These are phyloP conservation scores for Volucella inanis DNA, from an alignment of 2,888 invertebrate genomes.

Conservation along the genomic window DNA sequence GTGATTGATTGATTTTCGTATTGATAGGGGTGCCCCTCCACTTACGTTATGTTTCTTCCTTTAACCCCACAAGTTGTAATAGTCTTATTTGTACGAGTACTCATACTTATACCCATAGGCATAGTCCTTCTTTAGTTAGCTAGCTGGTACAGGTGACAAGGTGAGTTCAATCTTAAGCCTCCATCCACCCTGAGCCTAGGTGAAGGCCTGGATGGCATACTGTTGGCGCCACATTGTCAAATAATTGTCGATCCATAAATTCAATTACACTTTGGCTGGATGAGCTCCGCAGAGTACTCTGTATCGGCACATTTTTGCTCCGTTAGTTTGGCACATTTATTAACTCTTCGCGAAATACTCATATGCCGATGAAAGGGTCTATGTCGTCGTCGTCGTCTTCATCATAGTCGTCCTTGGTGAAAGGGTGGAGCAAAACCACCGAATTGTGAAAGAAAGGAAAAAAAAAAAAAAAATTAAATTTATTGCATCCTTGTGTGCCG, in stretches of 20 bases:
- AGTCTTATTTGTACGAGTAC: too few relatives aligned
- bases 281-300: slow-evolving; percentile 14
- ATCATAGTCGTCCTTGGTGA: slow-evolving; percentile 11
- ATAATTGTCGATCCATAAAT: slow-evolving; percentile 74
- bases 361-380: slow-evolving; percentile 61
- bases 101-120: not conserved
- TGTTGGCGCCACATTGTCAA: slow-evolving; percentile 72
- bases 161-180: slow-evolving; percentile 15
- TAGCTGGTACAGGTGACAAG: slow-evolving; percentile 65
- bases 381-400: slow-evolving; percentile 4
- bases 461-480: slow-evolving; percentile 55
- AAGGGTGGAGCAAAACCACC: slow-evolving; percentile 55
- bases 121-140: not conserved
- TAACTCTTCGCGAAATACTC: slow-evolving; percentile 52
- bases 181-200: not conserved
- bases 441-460: slow-evolving; percentile 13
- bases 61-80: slow-evolving; percentile 25
- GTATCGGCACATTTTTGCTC: slow-evolving; percentile 46
- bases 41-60: slow-evolving; percentile 23
- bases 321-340: slow-evolving; percentile 66
- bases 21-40: slow-evolving; percentile 54
- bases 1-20: slow-evolving; percentile 73
- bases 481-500: slow-evolving; percentile 65
- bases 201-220: slow-evolving; percentile 4
- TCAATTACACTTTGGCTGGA: slow-evolving; percentile 64